Percentiles rank a stretch among this genome's conserved stretches.
phyloP scores from a whole-genome alignment of 2,888 invertebrate genomes.

The Agrochola lota region DNA sequence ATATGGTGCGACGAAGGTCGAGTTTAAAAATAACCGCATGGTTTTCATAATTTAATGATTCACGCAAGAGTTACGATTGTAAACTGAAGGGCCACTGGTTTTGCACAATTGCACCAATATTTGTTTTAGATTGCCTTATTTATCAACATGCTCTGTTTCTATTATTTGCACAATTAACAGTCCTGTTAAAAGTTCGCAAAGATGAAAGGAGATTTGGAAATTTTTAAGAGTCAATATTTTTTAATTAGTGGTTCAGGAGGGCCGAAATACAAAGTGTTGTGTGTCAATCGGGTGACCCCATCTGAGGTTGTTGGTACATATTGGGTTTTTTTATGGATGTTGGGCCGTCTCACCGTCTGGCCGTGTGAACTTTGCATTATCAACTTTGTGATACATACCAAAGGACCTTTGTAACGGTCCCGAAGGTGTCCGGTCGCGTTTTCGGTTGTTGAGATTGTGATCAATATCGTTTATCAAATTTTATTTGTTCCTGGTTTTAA shows the following conservation, averaged over 20 bases:
- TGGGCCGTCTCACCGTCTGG: constrained; percentile 61
- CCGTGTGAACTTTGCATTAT: constrained; percentile 68
- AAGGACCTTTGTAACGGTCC: constrained; percentile 63
- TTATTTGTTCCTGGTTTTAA: constrained; percentile 40
- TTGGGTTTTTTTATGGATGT: constrained; percentile 74
- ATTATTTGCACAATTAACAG: background rate
- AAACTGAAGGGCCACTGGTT: constrained; percentile 40
- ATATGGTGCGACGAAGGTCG: constrained; percentile 67
- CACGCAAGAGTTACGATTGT: constrained; percentile 56
- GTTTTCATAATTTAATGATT: constrained; percentile 71
- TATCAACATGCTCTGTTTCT: background rate
- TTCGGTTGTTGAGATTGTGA: constrained; percentile 40
- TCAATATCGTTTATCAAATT: constrained; percentile 46
- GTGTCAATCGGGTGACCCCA: constrained; percentile 84
- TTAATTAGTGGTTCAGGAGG: constrained; percentile 73
- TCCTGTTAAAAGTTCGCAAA: background rate
- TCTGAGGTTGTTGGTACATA: constrained; percentile 78
- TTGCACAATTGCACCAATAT: constrained; percentile 22
- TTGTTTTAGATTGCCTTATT: constrained; percentile 12
- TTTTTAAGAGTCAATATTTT: constrained; percentile 59
- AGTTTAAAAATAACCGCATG: constrained; percentile 70
- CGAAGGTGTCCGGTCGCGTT: constrained; percentile 47
- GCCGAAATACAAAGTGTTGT: constrained; percentile 74
- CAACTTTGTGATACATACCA: constrained; percentile 65
- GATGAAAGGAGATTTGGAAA: constrained; percentile 30